Base-by-base conservation (phyloP, 2,888 invertebrate genomes). In the Meiosimyza platycephala region DNA sequence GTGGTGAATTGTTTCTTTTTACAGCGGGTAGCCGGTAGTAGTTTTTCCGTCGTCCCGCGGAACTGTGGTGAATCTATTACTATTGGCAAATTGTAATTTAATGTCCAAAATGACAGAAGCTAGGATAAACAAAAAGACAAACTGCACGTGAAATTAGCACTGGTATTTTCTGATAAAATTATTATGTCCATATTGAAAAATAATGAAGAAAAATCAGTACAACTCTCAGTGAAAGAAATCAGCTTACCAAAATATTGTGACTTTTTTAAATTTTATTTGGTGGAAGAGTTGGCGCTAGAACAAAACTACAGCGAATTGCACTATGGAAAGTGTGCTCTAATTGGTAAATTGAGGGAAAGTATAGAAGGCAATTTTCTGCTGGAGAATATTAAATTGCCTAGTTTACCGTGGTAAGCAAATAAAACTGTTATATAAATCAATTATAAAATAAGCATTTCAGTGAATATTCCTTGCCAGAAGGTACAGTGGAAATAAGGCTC, bases 241-340 rank as follows among this genome's bases (percentile, higher is more conserved):
- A 57, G 52, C 65, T 67, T 78, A 12, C 80, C 81, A 0, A 73
- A 79, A 72, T 85, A 82, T 66, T 83, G 82, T 57, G 69, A 78
- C 47, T 80, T 74, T 73, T 81, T 79, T 16, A 85, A 84, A 72
- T 78, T 80, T 73, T 74, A 83, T 15, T 71, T 86, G 13, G 81
- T 85, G 0, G 85, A 85, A 74, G 85, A 85, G 71, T 22, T 85
- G 54, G 80, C 75, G 2, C 73, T 85, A 6, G 79, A 80, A 55
- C 65, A 79, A 1, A 78, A 81, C 64, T 84, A 78, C 22, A 75
- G 74, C 2, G 57, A 74, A 7, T 48, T 86, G 6, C 86, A 85
- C 66, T 84, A 79, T 75, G 85, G 85, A 13, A 82, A 82, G 57
- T 85, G 85, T 71, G 75, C 83, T 16, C 70, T 85, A n/a, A 82